phyloP scores from a whole-genome alignment of 1,140 invertebrate species.

The Eufriesea mexicana region DNA sequence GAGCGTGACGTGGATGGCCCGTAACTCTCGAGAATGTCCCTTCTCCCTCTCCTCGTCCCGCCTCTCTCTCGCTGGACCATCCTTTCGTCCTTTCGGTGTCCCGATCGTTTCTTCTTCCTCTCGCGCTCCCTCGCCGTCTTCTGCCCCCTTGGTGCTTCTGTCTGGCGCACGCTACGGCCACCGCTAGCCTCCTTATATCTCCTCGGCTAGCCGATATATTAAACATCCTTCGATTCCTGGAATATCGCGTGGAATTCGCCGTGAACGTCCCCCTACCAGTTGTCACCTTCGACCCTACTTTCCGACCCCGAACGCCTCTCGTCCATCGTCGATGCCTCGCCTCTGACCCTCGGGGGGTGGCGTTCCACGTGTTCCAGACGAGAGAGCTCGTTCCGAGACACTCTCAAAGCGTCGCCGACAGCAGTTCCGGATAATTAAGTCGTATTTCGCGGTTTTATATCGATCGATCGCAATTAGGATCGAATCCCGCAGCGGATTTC shows the following conservation, averaged over 20 bases:
- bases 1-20: constrained; percentile 75
- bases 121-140: background rate
- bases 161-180: constrained; percentile 15
- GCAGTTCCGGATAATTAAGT: constrained; percentile 19
- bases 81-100: constrained; percentile 11
- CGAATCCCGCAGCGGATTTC: background rate
- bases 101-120: background rate
- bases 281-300: constrained; percentile 57
- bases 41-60: constrained; percentile 10
- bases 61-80: constrained; percentile 27
- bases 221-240: constrained; percentile 66
- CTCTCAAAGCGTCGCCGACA: constrained; percentile 6
- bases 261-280: constrained; percentile 43
- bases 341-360: constrained; percentile 14
- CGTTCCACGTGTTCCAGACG: background rate
- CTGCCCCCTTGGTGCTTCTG: constrained; percentile 25
- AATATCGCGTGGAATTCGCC: constrained; percentile 61
- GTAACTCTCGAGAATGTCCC: constrained; percentile 72
- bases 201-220: constrained; percentile 44
- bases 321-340: constrained; percentile 54
- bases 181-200: constrained; percentile 37
- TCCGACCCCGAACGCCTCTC: constrained; percentile 54
- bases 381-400: background rate
- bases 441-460: constrained; percentile 19
- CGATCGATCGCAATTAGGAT: constrained; percentile 18